A percentile compares a stretch with the other conserved stretches of the same genome.
These are phyloP conservation scores for Notarius quadriscutis DNA, from an alignment of 2,113 vertebrate species.

Conservation along the genomic window DNA sequence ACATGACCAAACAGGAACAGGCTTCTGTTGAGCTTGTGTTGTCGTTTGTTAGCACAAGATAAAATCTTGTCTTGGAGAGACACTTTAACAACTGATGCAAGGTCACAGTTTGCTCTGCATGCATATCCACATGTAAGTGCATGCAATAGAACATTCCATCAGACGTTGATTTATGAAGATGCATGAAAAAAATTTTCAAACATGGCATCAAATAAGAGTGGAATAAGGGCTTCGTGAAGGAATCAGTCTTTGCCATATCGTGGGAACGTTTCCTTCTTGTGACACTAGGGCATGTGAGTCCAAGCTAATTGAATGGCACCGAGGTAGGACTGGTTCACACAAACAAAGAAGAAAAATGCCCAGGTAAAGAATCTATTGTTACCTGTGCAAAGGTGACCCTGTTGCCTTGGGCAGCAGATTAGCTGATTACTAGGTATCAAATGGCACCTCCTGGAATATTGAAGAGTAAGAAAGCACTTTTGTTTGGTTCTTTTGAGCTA, in stretches of 20 bases:
- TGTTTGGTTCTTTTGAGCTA: conserved; percentile 66
- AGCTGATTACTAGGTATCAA: conserved; percentile 81
- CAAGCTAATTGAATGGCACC: conserved; percentile 53
- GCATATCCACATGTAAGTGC: neutral
- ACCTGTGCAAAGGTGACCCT: conserved; percentile 80
- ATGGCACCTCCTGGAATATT: conserved; percentile 81
- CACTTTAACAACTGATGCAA: neutral
- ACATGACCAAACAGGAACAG: conserved; percentile 44
- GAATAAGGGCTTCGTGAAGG: neutral
- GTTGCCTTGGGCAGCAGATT: conserved; percentile 80
- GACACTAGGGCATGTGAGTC: conserved; percentile 47
- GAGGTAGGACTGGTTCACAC: conserved; percentile 54
- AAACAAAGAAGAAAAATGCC: conserved; percentile 64
- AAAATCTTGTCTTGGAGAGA: conserved; percentile 31
- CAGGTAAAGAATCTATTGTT: conserved; percentile 73
- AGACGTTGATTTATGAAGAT: neutral
- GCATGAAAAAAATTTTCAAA: neutral
- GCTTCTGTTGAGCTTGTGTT: conserved; percentile 3
- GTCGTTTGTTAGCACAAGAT: conserved; percentile 35
- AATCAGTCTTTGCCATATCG: conserved; percentile 16
- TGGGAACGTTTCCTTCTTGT: conserved; percentile 55
- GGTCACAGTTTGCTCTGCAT: neutral
- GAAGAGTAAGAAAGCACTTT: conserved; percentile 78
- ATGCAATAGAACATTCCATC: conserved; percentile 1
- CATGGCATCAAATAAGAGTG: neutral